Base-by-base conservation (phyloP, 2,113 vertebrate genomes). In the Pluvianellus socialis region DNA sequence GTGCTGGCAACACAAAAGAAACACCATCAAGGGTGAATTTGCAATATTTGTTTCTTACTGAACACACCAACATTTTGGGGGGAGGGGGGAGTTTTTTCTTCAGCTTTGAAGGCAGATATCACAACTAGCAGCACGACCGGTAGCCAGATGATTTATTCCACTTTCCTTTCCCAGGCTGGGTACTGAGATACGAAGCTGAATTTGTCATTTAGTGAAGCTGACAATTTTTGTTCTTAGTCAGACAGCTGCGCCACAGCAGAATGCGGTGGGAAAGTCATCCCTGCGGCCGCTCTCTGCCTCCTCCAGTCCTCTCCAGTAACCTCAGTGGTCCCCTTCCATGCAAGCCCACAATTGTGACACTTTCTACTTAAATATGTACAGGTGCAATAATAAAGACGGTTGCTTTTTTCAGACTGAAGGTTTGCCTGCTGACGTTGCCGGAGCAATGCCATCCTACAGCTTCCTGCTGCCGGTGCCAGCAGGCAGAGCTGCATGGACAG, bases 341-440 rank as follows among this genome's bases (percentile, higher is more conserved):
- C 18, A 50, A 26, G 6, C 8, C 0, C 1, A 42, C 15, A 49
- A 10, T 7, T 52, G 22, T 59, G 45, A 61, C 14, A 1, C 62
- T 56, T 79, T 42, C 17, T 38, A 7, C 7, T 53, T 16, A 38
- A 73, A 42, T 49, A 67, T 6, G 11, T 47, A 21, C 32, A 49
- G 35, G 12, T 74, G 23, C 7, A 58, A 32, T 35, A 83, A 38
- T 20, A 80, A 32, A 88, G 47, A 7, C 33, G 16, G 45, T 44
- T 63, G 6, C 27, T 40, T 59, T 76, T 76, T 75, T n/a, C 52
- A 28, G 33, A 20, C 22, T 6, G 42, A 74, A 50, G 24, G 5
- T 56, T 50, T 75, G 52, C 52, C 47, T n/a, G 17, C 17, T n/a
- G 26, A 50, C 1, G 1, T 26, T 55, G 26, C 42, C 47, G 42